A percentile compares a stretch with the other conserved stretches of the same genome.
These are phyloP conservation scores for Rhinoderma darwinii DNA, from an alignment of 2,113 vertebrate genomes.

Conservation along the genomic window DNA sequence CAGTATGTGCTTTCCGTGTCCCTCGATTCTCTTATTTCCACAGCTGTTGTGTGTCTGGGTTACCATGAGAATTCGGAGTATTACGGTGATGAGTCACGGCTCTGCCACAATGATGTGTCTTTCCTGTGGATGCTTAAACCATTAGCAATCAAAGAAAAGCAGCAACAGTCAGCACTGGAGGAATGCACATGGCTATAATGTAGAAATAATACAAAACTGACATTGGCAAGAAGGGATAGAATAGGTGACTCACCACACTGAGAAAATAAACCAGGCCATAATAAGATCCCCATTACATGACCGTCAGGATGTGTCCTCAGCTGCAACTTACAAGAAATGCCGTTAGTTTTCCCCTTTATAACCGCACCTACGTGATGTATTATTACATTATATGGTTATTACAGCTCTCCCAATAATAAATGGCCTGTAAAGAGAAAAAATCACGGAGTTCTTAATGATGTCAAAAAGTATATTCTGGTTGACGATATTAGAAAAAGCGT, in stretches of 20 bases:
- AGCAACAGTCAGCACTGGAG: conserved; percentile 26
- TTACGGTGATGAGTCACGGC: conserved; percentile 39
- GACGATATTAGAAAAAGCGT: no score
- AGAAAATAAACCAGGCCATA: background rate
- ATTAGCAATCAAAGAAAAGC: conserved; percentile 42
- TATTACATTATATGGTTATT: background rate
- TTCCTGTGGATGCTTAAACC: conserved; percentile 48
- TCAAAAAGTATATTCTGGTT: no score
- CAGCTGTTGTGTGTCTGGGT: conserved; percentile 46
- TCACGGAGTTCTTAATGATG: no score
- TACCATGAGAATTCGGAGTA: conserved; percentile 37
- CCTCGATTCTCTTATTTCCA: conserved; percentile 25
- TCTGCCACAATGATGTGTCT: conserved; percentile 32
- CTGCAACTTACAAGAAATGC: background rate
- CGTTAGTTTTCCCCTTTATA: background rate
- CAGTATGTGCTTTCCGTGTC: conserved; percentile 24
- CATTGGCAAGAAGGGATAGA: conserved; percentile 16
- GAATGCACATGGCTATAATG: conserved; percentile 19
- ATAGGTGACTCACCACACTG: conserved; percentile 25
- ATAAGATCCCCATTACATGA: background rate
- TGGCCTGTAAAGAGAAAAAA: background rate
- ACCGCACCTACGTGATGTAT: background rate
- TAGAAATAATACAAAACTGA: conserved; percentile 38
- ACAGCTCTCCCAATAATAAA: background rate
- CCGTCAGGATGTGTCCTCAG: background rate